phyloP scores from a whole-genome alignment of 1,140 invertebrate genomes.

The Hyles euphorbiae region DNA sequence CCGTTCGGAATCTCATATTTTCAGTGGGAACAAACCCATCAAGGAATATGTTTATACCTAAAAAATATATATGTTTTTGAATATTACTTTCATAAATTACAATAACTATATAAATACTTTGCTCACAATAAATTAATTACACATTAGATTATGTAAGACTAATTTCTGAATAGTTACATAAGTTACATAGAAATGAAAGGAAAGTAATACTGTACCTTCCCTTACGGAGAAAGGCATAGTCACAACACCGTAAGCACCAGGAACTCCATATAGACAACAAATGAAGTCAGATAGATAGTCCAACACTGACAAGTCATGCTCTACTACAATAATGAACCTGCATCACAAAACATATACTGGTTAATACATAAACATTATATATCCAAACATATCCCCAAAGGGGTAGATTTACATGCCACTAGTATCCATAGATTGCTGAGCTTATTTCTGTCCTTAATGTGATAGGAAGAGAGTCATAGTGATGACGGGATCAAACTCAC shows the following conservation, averaged over 20 bases:
- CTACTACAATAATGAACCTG: slow-evolving; percentile 99
- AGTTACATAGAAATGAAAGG: not conserved
- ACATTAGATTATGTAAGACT: too few species aligned
- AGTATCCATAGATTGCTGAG: too few species aligned
- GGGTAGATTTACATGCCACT: too few species aligned
- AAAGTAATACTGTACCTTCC: slow-evolving; percentile 82
- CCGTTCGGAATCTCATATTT: slow-evolving; percentile 98
- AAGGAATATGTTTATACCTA: slow-evolving; percentile 98
- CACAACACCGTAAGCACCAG: slow-evolving; percentile 99
- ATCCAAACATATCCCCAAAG: not conserved
- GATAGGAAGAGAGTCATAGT: too few species aligned
- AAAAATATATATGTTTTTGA: slow-evolving; percentile 17
- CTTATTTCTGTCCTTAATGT: too few species aligned
- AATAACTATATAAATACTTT: too few species aligned
- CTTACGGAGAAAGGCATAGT: slow-evolving; percentile 99
- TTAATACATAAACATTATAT: slow-evolving; percentile 1
- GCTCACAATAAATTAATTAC: too few species aligned
- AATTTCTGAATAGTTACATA: not conserved
- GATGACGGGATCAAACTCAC: too few species aligned
- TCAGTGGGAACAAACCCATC: slow-evolving; percentile 99
- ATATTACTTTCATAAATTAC: slow-evolving; percentile 1
- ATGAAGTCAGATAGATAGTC: slow-evolving; percentile 99
- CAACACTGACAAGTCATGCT: slow-evolving; percentile 98
- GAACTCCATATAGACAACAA: slow-evolving; percentile 98
- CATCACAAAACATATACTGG: slow-evolving; percentile 30